Evolutionary conservation across 2,797 vertebrate species (phyloP), one percentile per base, ranked within the genome.

Genomic region (Pogoniulus pusillus): DNA sequence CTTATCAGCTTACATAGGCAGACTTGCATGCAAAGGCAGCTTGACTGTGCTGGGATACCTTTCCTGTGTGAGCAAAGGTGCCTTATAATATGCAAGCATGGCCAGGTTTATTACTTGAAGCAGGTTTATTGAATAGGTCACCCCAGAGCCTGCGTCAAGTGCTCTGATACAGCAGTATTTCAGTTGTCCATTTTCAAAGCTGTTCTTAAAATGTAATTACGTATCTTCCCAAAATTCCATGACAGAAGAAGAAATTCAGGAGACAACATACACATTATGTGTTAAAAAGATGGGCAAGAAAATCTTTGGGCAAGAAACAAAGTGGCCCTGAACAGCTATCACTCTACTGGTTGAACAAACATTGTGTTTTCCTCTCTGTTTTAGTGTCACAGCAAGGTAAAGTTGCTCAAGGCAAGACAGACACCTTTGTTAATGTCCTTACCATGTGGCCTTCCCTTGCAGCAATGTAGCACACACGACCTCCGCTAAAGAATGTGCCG

Each of bases 361-460:
- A 27, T 0, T 0, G 41, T 59, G 30, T 27, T 71, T 63, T 60
- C 24, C 51, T 55, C 75, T 66, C 65, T 87, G 62, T 41, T 87
- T 68, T 60, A 57, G 64, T 64, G 64, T 32, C 43, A 51, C n/a
- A 68, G 37, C 60, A 64, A 74, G 60, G n/a, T 37, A 68, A 64
- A 82, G 34, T 4, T 9, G 24, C 53, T 69, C 35, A 14, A 49
- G 41, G 24, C 27, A 76, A 75, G 55, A 2, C 43, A 83, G 60
- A 41, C 3, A 24, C 34, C 22, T 26, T 35, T 9, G 45, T 13
- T 45, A 64, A 7, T 24, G 26, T 69, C 39, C 97, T 98, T 93
- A 99, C 99, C 99, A 99, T 94, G 74, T 98, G 98, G 41, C 98
- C 98, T 93, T 99, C 98, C 80, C 98, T 97, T 32, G 98, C 98